Conservation (phyloP, 1,140 invertebrate genomes). For the Zaprionus lachaisei region DNA sequence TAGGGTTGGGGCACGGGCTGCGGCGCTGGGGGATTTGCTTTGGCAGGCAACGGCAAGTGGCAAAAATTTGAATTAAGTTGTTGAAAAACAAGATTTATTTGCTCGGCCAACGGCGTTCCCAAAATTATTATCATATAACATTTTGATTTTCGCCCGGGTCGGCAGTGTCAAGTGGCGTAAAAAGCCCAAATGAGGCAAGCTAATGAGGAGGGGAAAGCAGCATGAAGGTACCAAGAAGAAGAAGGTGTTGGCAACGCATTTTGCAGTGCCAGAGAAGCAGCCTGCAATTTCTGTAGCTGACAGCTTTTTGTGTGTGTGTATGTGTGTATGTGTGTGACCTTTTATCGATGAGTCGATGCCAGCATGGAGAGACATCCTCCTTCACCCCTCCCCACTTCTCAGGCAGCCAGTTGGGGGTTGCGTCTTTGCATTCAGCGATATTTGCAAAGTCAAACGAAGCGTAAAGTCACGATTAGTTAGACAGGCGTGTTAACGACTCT, state of each 20-base stretch:
- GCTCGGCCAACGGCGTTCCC: constrained; percentile 20
- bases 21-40: constrained; percentile 5
- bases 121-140: constrained; percentile 70
- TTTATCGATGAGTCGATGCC: constrained; percentile 64
- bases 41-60: constrained; percentile 31
- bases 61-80: constrained; percentile 70
- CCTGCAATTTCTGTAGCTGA: constrained; percentile 35
- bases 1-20: no score
- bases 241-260: constrained; percentile 49
- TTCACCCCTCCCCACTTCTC: neutral
- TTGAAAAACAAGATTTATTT: constrained; percentile 81
- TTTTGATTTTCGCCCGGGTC: constrained; percentile 41
- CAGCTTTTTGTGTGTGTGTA: constrained; percentile 53
- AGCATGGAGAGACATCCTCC: neutral
- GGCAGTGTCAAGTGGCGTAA: constrained; percentile 29
- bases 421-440: constrained; percentile 68
- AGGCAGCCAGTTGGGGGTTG: constrained; percentile 4
- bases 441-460: constrained; percentile 84
- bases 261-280: constrained; percentile 53
- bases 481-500: constrained; percentile 81
- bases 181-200: constrained; percentile 46
- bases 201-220: constrained; percentile 63
- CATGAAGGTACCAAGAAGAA: neutral
- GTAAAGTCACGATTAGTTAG: constrained; percentile 84
- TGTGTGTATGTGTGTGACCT: neutral